phyloP scores from a whole-genome alignment of 2,113 vertebrate species.

The Cryptomyrus ogoouensis region DNA sequence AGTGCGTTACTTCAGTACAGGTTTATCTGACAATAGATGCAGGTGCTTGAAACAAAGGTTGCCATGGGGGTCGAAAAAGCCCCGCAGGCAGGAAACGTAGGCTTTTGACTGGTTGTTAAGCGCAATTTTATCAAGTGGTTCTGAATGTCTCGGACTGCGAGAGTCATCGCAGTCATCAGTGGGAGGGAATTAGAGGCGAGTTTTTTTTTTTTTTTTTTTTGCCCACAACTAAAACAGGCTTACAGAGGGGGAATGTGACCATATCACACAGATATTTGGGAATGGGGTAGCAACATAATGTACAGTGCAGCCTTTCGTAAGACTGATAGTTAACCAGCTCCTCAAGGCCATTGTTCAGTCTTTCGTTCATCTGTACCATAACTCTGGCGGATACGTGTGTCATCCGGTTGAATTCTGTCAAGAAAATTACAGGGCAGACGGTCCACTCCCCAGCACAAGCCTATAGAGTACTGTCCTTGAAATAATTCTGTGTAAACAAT shows the following conservation, averaged over 20 bases:
- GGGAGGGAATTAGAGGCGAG: not conserved
- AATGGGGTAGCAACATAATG: not conserved
- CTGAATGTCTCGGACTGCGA: not conserved
- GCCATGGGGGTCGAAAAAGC: not conserved
- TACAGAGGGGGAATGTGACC: not conserved
- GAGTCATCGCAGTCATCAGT: not conserved
- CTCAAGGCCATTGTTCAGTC: not conserved
- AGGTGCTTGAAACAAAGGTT: slow-evolving; percentile 16
- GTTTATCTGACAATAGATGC: not conserved
- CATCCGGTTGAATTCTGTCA: not conserved
- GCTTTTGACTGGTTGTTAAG: slow-evolving; percentile 12
- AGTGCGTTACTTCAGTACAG: slow-evolving; percentile 3
- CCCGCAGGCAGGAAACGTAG: not conserved
- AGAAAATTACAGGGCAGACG: not conserved
- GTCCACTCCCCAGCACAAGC: not conserved
- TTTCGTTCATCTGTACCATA: not conserved
- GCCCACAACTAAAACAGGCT: not conserved
- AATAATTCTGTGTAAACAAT: not conserved
- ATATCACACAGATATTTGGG: not conserved
- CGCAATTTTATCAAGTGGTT: not conserved
- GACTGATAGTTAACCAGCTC: not conserved
- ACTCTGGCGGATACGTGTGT: not conserved
- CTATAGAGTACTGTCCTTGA: not conserved
- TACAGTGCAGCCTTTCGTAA: not conserved
- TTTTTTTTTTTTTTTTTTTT: not conserved